Conservation (phyloP, 2,113 vertebrate species). For the Rhabdomys dilectus region DNA sequence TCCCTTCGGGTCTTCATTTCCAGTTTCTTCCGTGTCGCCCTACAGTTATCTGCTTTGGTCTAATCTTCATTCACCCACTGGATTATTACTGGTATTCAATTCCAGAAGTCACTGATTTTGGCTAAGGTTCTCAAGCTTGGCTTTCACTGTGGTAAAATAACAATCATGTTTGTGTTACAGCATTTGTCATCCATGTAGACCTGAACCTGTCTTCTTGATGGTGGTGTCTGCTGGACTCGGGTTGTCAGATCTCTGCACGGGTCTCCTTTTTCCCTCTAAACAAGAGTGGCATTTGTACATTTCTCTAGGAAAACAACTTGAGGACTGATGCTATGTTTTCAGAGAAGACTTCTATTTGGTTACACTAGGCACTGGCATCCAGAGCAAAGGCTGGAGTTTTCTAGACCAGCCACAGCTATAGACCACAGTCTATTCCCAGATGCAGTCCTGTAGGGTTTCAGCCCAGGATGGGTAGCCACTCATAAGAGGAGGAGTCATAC, state of each 20-base stretch:
- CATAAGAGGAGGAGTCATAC: background rate
- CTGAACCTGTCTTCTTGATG: background rate
- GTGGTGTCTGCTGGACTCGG: background rate
- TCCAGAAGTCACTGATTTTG: conserved; percentile 13
- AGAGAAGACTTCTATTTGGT: background rate
- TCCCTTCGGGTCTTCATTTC: background rate
- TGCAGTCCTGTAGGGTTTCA: background rate
- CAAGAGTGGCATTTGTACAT: background rate
- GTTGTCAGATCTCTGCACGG: background rate
- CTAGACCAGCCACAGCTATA: background rate
- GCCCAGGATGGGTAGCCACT: background rate
- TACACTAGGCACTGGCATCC: background rate
- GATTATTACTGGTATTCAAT: background rate
- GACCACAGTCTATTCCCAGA: background rate
- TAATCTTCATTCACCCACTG: conserved; percentile 9
- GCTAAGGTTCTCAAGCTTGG: background rate
- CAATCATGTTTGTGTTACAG: background rate
- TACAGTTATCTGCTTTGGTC: background rate
- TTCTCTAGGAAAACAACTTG: conserved; percentile 18
- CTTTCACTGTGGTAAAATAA: conserved; percentile 6
- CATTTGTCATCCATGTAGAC: background rate
- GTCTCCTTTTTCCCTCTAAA: background rate
- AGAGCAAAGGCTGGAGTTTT: background rate
- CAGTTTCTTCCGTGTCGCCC: background rate
- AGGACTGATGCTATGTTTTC: background rate